phyloP scores from a whole-genome alignment of 2,113 vertebrate species.

The Lota lota region DNA sequence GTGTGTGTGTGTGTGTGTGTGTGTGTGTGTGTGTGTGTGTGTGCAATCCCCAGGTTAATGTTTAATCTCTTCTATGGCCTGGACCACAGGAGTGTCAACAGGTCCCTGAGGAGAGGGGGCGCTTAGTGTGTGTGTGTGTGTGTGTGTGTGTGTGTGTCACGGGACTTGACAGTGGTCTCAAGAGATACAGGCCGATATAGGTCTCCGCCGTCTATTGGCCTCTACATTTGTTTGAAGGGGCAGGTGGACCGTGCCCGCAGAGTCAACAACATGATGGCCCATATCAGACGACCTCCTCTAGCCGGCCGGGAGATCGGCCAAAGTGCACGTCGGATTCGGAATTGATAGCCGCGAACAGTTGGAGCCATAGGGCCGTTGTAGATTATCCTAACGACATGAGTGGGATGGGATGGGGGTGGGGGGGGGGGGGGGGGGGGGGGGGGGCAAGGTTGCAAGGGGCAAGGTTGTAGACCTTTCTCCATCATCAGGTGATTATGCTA shows the following conservation, averaged over 20 bases:
- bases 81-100: constrained; percentile 37
- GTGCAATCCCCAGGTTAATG: constrained; percentile 48
- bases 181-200: constrained; percentile 42
- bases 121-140: not conserved
- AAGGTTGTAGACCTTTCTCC: constrained; percentile 17
- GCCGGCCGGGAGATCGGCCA: constrained; percentile 50
- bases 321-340: constrained; percentile 44
- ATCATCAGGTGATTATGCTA: too few species aligned
- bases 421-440: constrained; percentile 5
- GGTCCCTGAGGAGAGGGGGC: constrained; percentile 34
- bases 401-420: constrained; percentile 12
- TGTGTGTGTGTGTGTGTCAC: too few species aligned
- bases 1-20: too few species aligned
- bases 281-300: constrained; percentile 62
- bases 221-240: constrained; percentile 47
- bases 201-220: constrained; percentile 11
- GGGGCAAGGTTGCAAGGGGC: too few species aligned
- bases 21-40: constrained; percentile 15
- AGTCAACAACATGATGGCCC: constrained; percentile 53
- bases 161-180: constrained; percentile 29
- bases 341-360: too few species aligned
- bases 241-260: constrained; percentile 35
- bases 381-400: too few species aligned
- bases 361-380: too few species aligned
- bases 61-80: constrained; percentile 49